Percentiles rank a stretch among this genome's conserved stretches.
phyloP scores from a whole-genome alignment of 2,888 invertebrate genomes.

The Tachystola acroxantha region DNA sequence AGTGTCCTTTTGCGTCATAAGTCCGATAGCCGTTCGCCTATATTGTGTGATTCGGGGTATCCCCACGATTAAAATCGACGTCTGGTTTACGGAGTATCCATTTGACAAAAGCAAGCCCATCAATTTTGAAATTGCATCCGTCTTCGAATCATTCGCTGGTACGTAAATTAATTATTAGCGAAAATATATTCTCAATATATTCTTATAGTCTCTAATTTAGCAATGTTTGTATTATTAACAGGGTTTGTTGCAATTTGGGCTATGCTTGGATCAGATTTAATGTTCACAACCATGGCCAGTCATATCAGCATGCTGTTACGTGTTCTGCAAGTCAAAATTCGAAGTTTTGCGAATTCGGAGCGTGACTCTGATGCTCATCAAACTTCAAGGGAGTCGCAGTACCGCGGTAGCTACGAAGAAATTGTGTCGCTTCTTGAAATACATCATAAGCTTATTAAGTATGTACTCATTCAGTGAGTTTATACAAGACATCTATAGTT shows the following conservation, averaged over 20 bases:
- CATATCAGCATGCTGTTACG: constrained; percentile 57
- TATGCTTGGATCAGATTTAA: constrained; percentile 53
- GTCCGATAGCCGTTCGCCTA: constrained; percentile 40
- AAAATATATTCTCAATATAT: too few species aligned
- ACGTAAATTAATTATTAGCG: too few species aligned
- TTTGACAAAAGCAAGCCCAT: constrained; percentile 54
- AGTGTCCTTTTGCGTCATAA: constrained; percentile 46
- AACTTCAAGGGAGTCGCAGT: background rate
- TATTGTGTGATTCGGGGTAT: constrained; percentile 36
- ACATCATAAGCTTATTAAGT: constrained; percentile 56
- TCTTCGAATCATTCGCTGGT: constrained; percentile 53
- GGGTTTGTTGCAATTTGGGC: constrained; percentile 48
- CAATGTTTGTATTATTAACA: constrained; percentile 15
- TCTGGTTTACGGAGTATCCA: constrained; percentile 55
- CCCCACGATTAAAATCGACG: constrained; percentile 40
- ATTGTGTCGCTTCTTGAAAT: constrained; percentile 45
- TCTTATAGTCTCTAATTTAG: too few species aligned
- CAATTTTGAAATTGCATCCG: constrained; percentile 38
- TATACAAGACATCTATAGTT: background rate
- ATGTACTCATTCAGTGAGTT: constrained; percentile 1
- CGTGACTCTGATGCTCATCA: too few species aligned
- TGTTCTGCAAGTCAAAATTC: constrained; percentile 48
- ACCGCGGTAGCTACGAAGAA: constrained; percentile 36
- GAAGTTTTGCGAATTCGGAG: constrained; percentile 25
- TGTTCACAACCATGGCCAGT: constrained; percentile 60